phyloP scores from a whole-genome alignment of 1,140 invertebrate species.

The Apis cerana region DNA sequence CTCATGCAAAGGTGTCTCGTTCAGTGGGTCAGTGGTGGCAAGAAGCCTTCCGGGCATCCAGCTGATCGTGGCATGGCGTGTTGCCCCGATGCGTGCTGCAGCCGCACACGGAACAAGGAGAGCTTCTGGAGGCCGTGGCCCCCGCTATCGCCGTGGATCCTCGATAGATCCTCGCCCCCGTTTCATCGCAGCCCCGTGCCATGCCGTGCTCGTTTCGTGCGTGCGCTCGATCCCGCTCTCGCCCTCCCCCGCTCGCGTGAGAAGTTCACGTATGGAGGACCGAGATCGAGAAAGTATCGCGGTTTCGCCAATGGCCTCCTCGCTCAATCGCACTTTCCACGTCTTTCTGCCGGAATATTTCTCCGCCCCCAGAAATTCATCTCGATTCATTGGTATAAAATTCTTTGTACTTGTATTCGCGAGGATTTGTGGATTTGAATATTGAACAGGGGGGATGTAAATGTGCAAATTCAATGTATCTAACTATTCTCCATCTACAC shows the following conservation, averaged over 20 bases:
- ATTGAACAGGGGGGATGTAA: too few relatives aligned
- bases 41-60: constrained; percentile 76
- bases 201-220: constrained; percentile 45
- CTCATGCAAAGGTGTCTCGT: constrained; percentile 77
- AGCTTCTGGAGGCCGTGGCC: constrained; percentile 43
- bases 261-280: constrained; percentile 40
- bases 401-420: too few relatives aligned
- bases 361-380: too few relatives aligned
- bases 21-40: constrained; percentile 78
- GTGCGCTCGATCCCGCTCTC: constrained; percentile 43
- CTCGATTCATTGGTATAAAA: too few relatives aligned
- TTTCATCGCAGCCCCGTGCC: constrained; percentile 35
- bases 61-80: constrained; percentile 73
- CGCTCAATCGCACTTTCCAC: too few relatives aligned
- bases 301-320: too few relatives aligned
- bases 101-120: constrained; percentile 52
- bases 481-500: too few relatives aligned
- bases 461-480: too few relatives aligned
- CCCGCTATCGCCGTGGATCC: constrained; percentile 49
- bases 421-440: too few relatives aligned
- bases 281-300: constrained; percentile 40
- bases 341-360: too few relatives aligned
- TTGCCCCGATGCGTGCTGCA: constrained; percentile 74
- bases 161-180: constrained; percentile 48
- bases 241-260: constrained; percentile 40